phyloP scores from a whole-genome alignment of 2,888 invertebrate genomes.

The Eilema caniola region DNA sequence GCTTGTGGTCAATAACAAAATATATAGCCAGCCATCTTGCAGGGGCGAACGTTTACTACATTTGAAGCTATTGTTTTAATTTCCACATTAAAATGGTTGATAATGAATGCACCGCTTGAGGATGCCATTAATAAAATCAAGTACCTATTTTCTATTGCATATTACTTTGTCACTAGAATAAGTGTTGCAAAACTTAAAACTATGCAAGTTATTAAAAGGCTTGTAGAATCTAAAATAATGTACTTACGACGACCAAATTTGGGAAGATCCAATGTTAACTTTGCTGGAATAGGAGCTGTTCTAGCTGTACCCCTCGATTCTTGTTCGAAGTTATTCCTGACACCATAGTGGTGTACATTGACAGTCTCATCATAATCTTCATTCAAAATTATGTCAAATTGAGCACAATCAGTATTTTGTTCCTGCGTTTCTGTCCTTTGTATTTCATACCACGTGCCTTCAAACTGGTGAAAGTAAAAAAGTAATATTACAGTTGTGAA shows the following conservation, averaged over 20 bases:
- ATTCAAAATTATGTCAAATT: conserved; percentile 46
- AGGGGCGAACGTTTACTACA: background rate
- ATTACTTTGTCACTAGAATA: background rate
- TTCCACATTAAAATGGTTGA: background rate
- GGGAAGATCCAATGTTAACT: conserved; percentile 51
- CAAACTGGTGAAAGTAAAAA: conserved; percentile 57
- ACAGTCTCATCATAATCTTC: conserved; percentile 25
- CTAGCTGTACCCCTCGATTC: conserved; percentile 53
- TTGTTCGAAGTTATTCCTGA: conserved; percentile 66
- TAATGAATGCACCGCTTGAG: too few relatives aligned
- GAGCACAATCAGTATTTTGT: conserved; percentile 65
- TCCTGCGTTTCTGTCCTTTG: conserved; percentile 52
- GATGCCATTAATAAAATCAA: too few relatives aligned
- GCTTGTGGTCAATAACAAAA: background rate
- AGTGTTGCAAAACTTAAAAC: background rate
- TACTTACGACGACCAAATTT: conserved; percentile 59
- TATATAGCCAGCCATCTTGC: background rate
- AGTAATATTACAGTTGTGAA: conserved; percentile 3
- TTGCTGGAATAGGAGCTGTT: conserved; percentile 51
- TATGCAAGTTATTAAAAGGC: background rate
- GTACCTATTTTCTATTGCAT: too few relatives aligned
- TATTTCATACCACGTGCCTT: conserved; percentile 70
- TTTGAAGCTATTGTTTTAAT: background rate
- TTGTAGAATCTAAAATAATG: background rate
- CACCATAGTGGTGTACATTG: conserved; percentile 47